Evolutionary conservation across 1,140 invertebrate species (phyloP), one percentile per base, ranked within the genome.

Genomic region (Carposina sasakii): DNA sequence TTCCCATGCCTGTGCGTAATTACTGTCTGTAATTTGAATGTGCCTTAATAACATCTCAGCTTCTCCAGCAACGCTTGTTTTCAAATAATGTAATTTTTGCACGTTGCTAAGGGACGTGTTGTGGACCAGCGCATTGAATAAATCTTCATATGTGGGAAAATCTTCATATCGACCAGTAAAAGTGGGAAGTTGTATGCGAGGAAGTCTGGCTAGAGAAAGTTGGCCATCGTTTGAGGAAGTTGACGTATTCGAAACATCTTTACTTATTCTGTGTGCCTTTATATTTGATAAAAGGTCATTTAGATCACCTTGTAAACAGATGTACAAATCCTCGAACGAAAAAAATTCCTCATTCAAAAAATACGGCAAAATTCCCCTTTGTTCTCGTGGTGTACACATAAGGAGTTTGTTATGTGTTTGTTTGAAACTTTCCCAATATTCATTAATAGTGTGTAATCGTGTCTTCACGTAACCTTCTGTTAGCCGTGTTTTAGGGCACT

Each of bases 1-100:
- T 6, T 67, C 48, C 67, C 70, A 74, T 2, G 74, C 76, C n/a
- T 61, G 34, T 3, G 21, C 20, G 48, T 81, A 82, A 59, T 81
- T 84, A 15, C 45, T 50, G 8, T 63, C 62, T 0, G 65, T 67
- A 4, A 65, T 39, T 44, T 68, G 54, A 4, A 79, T 48, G 13
- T 66, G 50, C 28, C 58, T 33, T 28, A 81, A 66, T 17, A 69
- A 51, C 26, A 56, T 33, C 13, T 48, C 52, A 2, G 71, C 68
- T 45, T 75, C 64, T 9, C 61, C 63, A n/a, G 46, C 47, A 13
- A 78, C 26, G 52, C 53, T 60, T 10, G 47, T 44, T 51, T 48
- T 53, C 33, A 78, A 49, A 59, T 76, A 71, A 44, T 70, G 51
- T 3, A 74, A 54, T 42, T 72, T 76, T 52, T 71, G 52, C 17